A percentile compares a stretch with the other conserved stretches of the same genome.
phyloP scores from a whole-genome alignment of 2,797 vertebrate genomes.

The Kryptopterus vitreolus region DNA sequence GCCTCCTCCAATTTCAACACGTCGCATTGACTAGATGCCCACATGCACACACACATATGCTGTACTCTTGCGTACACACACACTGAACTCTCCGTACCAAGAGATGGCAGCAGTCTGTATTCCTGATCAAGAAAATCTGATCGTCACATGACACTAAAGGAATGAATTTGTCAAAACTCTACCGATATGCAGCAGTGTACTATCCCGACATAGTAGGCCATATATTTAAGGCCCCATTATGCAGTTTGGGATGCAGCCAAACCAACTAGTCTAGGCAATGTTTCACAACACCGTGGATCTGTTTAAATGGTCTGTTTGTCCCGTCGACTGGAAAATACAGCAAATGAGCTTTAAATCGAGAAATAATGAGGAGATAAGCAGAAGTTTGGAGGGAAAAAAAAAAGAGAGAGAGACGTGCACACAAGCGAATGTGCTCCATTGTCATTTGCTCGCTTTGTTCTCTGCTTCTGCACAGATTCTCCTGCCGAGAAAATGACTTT shows the following conservation, averaged over 20 bases:
- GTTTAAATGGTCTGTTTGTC: conserved; percentile 20
- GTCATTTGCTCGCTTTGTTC: not conserved
- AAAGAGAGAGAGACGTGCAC: not conserved
- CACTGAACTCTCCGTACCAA: not conserved
- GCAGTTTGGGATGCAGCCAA: conserved; percentile 30
- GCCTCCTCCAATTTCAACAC: not conserved
- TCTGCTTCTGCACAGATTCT: not conserved
- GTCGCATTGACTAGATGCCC: not conserved
- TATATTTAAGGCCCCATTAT: conserved; percentile 23
- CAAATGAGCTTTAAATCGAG: conserved; percentile 32
- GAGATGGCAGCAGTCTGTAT: not conserved
- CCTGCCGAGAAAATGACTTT: not conserved
- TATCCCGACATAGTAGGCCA: not conserved
- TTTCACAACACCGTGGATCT: conserved; percentile 24
- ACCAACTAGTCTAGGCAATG: conserved; percentile 31
- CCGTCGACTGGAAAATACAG: conserved; percentile 31
- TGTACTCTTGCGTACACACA: not conserved
- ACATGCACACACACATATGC: not conserved
- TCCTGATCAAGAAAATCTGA: no score
- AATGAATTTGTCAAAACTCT: conserved; percentile 3
- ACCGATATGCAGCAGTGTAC: not conserved
- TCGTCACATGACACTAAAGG: not conserved
- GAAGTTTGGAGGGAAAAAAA: conserved; percentile 1
- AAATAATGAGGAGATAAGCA: conserved; percentile 34
- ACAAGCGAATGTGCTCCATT: conserved; percentile 4